Evolutionary conservation across 2,797 vertebrate genomes (phyloP).

Genomic region (Melanotaenia nigrans): DNA sequence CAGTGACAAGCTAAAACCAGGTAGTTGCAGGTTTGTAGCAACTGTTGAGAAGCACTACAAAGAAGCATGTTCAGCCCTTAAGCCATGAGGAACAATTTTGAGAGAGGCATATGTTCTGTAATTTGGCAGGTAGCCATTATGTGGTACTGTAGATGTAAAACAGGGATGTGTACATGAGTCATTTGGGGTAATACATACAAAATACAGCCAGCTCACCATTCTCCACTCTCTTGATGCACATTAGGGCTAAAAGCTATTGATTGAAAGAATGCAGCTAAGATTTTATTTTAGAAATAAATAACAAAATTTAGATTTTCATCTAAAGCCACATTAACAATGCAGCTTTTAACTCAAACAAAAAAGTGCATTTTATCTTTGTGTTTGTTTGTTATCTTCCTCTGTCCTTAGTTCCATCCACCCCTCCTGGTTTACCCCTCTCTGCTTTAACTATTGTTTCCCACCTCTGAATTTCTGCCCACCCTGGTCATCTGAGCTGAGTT

Average conservation of each 20-base stretch:
- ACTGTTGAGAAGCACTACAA: not conserved
- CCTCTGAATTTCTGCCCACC: conserved; percentile 29
- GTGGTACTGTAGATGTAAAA: not conserved
- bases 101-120: not conserved
- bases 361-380: conserved; percentile 15
- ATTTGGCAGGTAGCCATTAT: conserved; percentile 4
- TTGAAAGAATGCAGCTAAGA: conserved; percentile 26
- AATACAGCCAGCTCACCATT: conserved; percentile 8
- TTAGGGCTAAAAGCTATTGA: conserved; percentile 58
- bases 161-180: not conserved
- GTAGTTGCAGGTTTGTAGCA: not conserved
- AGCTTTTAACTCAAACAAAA: conserved; percentile 34
- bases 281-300: conserved; percentile 11
- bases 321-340: not conserved
- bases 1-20: not conserved
- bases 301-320: conserved; percentile 10
- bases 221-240: not conserved
- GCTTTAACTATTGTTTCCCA: conserved; percentile 52
- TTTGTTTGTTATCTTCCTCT: conserved; percentile 1
- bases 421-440: conserved; percentile 31
- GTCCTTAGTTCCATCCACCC: conserved; percentile 19
- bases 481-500: conserved; percentile 32
- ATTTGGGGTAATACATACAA: conserved; percentile 1
- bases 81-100: not conserved
- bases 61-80: not conserved